Conservation (phyloP, 2,797 vertebrate genomes). For the Gobionotothen gibberifrons region DNA sequence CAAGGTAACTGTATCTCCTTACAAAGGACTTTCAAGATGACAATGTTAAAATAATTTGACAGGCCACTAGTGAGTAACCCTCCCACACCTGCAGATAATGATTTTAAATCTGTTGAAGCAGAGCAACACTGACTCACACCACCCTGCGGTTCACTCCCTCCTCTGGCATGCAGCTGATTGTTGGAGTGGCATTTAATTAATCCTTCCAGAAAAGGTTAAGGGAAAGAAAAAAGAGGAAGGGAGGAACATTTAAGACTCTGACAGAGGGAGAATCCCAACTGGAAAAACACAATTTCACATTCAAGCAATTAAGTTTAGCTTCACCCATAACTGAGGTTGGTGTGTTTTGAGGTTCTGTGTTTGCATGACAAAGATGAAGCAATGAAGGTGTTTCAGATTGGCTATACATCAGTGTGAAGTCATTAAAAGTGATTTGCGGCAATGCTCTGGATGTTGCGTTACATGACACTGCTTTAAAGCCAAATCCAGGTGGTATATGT, state of each 20-base stretch:
- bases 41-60: too few species aligned
- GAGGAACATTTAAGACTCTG: conserved; percentile 32
- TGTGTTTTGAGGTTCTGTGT: not conserved
- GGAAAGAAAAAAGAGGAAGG: conserved; percentile 18
- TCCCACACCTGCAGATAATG: too few species aligned
- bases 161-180: conserved; percentile 59
- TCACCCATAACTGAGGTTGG: conserved; percentile 1
- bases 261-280: conserved; percentile 13
- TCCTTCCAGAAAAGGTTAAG: conserved; percentile 61
- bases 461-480: not conserved
- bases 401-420: not conserved
- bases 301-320: not conserved
- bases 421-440: not conserved
- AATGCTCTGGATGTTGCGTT: not conserved
- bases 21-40: too few species aligned
- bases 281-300: conserved; percentile 31
- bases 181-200: conserved; percentile 66
- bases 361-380: not conserved
- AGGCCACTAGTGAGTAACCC: too few species aligned
- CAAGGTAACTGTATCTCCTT: too few species aligned
- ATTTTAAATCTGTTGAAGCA: too few species aligned
- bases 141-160: conserved; percentile 37
- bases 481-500: conserved; percentile 2
- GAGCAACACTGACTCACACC: not conserved
- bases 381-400: not conserved